phyloP scores from a whole-genome alignment of 1,140 invertebrate genomes.

The Muscidifurax raptorellus region DNA sequence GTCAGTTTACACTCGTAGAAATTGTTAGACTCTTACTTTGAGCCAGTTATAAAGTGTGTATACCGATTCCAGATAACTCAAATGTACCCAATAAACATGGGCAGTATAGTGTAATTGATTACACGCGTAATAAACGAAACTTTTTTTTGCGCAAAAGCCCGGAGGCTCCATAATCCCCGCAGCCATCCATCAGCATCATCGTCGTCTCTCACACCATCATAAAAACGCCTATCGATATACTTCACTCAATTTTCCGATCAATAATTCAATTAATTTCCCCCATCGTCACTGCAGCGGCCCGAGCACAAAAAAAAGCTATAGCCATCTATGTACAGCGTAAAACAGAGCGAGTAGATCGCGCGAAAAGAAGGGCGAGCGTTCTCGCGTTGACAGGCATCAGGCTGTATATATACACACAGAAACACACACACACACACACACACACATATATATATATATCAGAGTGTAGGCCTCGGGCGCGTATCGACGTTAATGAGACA shows the following conservation, averaged over 20 bases:
- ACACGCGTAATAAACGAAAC: too few relatives aligned
- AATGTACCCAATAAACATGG: too few relatives aligned
- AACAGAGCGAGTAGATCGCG: neutral
- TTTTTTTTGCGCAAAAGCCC: too few relatives aligned
- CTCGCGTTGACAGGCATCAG: neutral
- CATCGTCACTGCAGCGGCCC: neutral
- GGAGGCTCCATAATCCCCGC: neutral
- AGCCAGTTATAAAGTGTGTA: too few relatives aligned
- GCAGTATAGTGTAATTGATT: too few relatives aligned
- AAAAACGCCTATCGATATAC: neutral
- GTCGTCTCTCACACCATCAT: neutral
- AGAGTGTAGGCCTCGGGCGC: neutral
- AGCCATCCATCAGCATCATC: neutral
- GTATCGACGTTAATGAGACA: conserved; percentile 52
- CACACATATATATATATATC: too few relatives aligned
- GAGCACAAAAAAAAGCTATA: neutral
- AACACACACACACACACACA: too few relatives aligned
- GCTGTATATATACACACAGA: neutral
- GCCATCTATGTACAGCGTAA: neutral
- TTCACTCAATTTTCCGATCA: conserved; percentile 33
- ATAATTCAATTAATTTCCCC: conserved; percentile 39
- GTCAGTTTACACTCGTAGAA: too few relatives aligned
- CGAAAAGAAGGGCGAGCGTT: neutral
- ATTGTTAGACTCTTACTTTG: too few relatives aligned
- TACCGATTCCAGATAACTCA: too few relatives aligned